Conservation (phyloP, 2,113 vertebrate species). For the Tinamus guttatus region DNA sequence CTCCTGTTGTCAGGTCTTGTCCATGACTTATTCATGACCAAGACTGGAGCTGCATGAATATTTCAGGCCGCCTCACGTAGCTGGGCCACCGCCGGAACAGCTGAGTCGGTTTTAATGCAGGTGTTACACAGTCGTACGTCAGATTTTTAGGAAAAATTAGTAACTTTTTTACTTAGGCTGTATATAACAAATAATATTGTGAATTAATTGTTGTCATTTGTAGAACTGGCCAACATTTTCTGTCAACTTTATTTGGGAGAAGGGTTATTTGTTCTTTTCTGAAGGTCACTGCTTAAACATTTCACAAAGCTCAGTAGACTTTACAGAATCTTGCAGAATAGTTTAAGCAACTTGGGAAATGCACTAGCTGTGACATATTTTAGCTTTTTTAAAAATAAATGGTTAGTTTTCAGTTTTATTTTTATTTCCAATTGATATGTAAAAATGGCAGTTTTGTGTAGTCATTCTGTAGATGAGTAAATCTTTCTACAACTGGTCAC, state of each 20-base stretch:
- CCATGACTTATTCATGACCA: background rate
- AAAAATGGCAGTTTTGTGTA: background rate
- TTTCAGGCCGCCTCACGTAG: background rate
- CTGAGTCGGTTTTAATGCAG: background rate
- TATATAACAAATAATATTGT: background rate
- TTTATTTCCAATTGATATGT: background rate
- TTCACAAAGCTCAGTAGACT: rapidly evolving
- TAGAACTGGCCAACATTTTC: background rate
- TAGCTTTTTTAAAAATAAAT: background rate
- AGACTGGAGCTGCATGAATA: background rate
- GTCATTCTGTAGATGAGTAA: background rate
- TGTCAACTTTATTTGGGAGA: background rate
- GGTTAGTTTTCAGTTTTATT: background rate
- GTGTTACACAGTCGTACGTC: rapidly evolving
- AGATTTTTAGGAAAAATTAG: background rate
- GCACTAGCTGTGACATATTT: background rate
- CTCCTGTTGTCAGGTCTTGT: background rate
- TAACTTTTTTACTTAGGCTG: background rate
- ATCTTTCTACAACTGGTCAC: background rate
- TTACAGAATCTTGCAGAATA: background rate
- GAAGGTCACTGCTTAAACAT: background rate
- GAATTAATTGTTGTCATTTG: background rate
- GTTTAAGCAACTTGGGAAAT: background rate
- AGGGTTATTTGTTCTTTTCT: rapidly evolving
- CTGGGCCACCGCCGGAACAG: background rate